Evolutionary conservation across 2,113 vertebrate species (phyloP).

Genomic region (Sturnira hondurensis): DNA sequence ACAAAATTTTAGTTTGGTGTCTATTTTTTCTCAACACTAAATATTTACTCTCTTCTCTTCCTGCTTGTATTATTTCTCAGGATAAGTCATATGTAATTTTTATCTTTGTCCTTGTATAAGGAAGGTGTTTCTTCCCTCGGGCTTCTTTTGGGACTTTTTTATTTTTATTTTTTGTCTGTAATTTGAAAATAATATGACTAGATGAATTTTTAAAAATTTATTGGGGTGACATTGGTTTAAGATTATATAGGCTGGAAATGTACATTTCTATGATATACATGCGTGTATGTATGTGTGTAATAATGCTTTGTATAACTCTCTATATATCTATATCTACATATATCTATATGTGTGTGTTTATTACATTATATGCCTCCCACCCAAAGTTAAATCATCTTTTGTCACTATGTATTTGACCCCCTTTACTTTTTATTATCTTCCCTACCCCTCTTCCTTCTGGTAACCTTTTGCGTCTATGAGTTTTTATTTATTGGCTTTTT

Average conservation of each 20-base stretch:
- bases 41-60: neutral
- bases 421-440: neutral
- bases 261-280: neutral
- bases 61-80: too few relatives aligned
- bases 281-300: too few relatives aligned
- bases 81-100: neutral
- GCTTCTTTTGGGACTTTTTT: neutral
- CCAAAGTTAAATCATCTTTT: neutral
- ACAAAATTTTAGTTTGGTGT: neutral
- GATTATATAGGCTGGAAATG: neutral
- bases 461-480: neutral
- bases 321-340: too few relatives aligned
- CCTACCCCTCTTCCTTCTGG: neutral
- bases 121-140: neutral
- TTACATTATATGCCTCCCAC: neutral
- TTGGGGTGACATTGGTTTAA: neutral
- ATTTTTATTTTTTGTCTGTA: neutral
- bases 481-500: neutral
- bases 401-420: neutral
- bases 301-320: too few relatives aligned
- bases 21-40: neutral
- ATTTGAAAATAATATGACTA: neutral
- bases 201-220: neutral
- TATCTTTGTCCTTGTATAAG: neutral
- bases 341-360: too few relatives aligned